Percentiles rank a stretch among this genome's conserved stretches.
Conservation (phyloP, 2,888 invertebrate species). For the Glaucopsyche alexis region DNA sequence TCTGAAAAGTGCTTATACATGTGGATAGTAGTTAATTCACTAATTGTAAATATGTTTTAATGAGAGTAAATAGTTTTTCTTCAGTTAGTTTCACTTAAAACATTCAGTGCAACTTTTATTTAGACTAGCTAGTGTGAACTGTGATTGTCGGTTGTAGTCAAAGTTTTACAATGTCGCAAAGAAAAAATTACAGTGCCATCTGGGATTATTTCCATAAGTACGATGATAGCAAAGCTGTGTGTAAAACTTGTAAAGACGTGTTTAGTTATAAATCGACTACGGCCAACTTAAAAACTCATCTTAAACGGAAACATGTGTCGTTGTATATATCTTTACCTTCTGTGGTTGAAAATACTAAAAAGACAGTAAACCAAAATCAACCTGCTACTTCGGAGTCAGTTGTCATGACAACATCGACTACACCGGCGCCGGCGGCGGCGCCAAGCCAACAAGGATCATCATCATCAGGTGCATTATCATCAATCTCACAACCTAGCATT, state of each 20-base stretch:
- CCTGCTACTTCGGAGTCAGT: too few species aligned
- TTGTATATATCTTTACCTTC: background rate
- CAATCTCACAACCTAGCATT: too few species aligned
- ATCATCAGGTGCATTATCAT: too few species aligned
- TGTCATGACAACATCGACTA: background rate
- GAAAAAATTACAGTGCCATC: constrained; percentile 28
- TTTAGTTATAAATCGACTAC: constrained; percentile 33
- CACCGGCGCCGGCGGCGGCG: background rate
- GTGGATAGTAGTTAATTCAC: too few species aligned
- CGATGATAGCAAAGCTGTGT: constrained; percentile 31
- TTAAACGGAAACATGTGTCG: constrained; percentile 9
- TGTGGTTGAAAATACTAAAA: too few species aligned
- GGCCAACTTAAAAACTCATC: constrained; percentile 32
- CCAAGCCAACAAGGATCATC: background rate
- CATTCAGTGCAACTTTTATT: too few species aligned
- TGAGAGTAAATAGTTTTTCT: too few species aligned
- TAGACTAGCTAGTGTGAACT: background rate
- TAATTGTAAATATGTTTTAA: too few species aligned
- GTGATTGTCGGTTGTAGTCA: background rate
- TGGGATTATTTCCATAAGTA: constrained; percentile 33
- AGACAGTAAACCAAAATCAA: too few species aligned
- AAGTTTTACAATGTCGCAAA: constrained; percentile 8
- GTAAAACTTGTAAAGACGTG: constrained; percentile 31
- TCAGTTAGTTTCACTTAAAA: too few species aligned
- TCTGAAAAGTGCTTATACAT: too few species aligned